These are phyloP conservation scores for Esperia sulphurella DNA, from an alignment of 2,888 invertebrate genomes.

Conservation along the genomic window DNA sequence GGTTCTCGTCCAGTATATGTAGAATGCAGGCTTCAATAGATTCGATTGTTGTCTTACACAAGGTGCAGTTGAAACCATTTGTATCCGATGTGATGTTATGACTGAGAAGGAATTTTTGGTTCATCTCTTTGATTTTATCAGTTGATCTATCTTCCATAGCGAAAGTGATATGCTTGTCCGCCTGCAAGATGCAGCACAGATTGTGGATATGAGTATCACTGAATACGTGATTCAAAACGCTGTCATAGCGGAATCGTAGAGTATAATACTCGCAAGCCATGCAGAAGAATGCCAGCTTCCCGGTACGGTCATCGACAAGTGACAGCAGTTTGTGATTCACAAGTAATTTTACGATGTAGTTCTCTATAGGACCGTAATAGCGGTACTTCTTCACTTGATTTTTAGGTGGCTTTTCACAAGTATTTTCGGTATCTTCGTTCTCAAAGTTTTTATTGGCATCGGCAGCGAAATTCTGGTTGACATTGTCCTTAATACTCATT, in stretches of 20 bases:
- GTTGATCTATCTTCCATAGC: constrained; percentile 42
- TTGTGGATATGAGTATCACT: constrained; percentile 65
- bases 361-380: constrained; percentile 69
- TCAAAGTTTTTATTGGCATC: constrained; percentile 68
- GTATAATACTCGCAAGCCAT: constrained; percentile 72
- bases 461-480: constrained; percentile 65
- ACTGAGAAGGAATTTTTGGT: constrained; percentile 52
- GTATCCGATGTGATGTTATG: constrained; percentile 42
- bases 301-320: constrained; percentile 65
- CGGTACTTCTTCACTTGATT: constrained; percentile 63
- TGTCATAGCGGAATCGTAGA: constrained; percentile 66
- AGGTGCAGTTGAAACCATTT: constrained; percentile 41
- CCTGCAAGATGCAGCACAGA: constrained; percentile 56
- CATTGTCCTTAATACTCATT: constrained; percentile 73
- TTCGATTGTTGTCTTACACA: constrained; percentile 51
- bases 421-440: constrained; percentile 59
- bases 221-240: constrained; percentile 68
- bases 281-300: constrained; percentile 70
- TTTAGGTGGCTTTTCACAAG: constrained; percentile 52
- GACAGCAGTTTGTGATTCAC: constrained; percentile 60
- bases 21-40: constrained; percentile 46
- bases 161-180: constrained; percentile 60
- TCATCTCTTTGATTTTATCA: constrained; percentile 60
- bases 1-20: constrained; percentile 66
- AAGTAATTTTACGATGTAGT: constrained; percentile 52